Percentiles rank a stretch among this genome's conserved stretches.
phyloP scores from a whole-genome alignment of 2,797 vertebrate species.

The Cyprinella venusta region DNA sequence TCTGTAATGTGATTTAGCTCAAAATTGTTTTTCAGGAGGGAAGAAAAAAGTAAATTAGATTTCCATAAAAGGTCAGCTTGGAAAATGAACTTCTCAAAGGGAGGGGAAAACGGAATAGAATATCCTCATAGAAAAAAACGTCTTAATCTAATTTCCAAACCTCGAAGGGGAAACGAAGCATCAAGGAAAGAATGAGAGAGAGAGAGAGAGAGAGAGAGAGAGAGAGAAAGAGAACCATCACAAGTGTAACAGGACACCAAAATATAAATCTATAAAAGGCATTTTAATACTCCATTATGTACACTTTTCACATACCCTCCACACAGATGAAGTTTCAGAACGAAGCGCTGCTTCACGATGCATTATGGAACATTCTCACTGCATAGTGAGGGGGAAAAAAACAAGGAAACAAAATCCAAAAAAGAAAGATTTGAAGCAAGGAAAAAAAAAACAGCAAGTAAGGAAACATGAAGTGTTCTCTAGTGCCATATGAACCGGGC shows the following conservation, averaged over 20 bases:
- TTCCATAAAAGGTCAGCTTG: conserved; percentile 79
- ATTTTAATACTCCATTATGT: conserved; percentile 91
- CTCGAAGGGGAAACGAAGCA: conserved; percentile 83
- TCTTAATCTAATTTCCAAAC: conserved; percentile 83
- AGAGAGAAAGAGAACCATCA: conserved; percentile 85
- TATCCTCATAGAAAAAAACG: conserved; percentile 74
- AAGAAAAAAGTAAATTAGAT: conserved; percentile 75
- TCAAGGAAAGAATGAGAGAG: conserved; percentile 85
- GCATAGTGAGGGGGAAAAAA: conserved; percentile 68
- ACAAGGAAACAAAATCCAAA: conserved; percentile 71
- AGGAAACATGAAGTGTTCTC: conserved; percentile 69
- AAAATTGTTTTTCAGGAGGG: conserved; percentile 58
- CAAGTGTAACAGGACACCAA: conserved; percentile 84
- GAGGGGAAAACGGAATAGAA: conserved; percentile 72
- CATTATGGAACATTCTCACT: conserved; percentile 76
- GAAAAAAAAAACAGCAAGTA: conserved; percentile 60
- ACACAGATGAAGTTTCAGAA: conserved; percentile 77
- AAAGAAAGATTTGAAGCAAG: conserved; percentile 55
- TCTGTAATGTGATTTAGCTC: conserved; percentile 62
- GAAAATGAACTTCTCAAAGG: conserved; percentile 72
- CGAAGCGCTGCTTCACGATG: conserved; percentile 78
- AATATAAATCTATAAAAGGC: conserved; percentile 88
- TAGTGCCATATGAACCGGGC: conserved; percentile 72
- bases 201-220: conserved; percentile 74
- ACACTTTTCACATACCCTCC: conserved; percentile 94